A percentile compares a stretch with the other conserved stretches of the same genome.
Conservation (phyloP, 2,888 invertebrate genomes). For the Frankliniella fusca region DNA sequence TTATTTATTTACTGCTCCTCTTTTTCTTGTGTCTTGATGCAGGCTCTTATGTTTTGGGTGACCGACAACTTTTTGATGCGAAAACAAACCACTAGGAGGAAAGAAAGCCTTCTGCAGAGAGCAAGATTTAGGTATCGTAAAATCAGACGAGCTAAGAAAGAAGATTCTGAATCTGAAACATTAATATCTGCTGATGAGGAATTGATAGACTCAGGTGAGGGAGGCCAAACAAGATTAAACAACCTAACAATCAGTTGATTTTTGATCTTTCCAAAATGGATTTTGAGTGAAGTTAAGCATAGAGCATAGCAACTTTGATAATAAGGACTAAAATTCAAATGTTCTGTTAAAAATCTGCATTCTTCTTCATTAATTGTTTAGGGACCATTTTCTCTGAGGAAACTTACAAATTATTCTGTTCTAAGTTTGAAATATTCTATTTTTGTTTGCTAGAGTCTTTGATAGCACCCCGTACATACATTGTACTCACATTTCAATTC, state of each 20-base stretch:
- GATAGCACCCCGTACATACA: too few relatives aligned
- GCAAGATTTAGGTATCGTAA: conserved; percentile 57
- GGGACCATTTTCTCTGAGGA: too few relatives aligned
- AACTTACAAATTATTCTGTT: too few relatives aligned
- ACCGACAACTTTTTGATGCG: conserved; percentile 79
- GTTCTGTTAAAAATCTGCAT: background rate
- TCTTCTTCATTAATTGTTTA: background rate
- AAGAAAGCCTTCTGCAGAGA: conserved; percentile 45
- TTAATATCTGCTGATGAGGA: conserved; percentile 61
- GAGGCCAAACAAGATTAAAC: background rate
- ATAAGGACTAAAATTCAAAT: background rate
- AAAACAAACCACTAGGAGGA: conserved; percentile 32
- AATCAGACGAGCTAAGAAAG: conserved; percentile 52
- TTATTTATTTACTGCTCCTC: conserved; percentile 11
- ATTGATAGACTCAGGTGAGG: conserved; percentile 49
- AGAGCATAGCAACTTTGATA: background rate
- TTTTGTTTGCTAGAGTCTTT: too few relatives aligned
- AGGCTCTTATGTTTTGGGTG: conserved; percentile 83
- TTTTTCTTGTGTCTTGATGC: conserved; percentile 41
- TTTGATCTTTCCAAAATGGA: too few relatives aligned
- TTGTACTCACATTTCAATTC: too few relatives aligned
- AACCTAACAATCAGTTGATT: background rate
- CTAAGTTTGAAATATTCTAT: too few relatives aligned
- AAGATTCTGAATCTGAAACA: conserved; percentile 61
- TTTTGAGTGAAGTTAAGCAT: background rate